Evolutionary conservation across 1,140 invertebrate species (phyloP).

Genomic region (Tetragnatha versicolor): DNA sequence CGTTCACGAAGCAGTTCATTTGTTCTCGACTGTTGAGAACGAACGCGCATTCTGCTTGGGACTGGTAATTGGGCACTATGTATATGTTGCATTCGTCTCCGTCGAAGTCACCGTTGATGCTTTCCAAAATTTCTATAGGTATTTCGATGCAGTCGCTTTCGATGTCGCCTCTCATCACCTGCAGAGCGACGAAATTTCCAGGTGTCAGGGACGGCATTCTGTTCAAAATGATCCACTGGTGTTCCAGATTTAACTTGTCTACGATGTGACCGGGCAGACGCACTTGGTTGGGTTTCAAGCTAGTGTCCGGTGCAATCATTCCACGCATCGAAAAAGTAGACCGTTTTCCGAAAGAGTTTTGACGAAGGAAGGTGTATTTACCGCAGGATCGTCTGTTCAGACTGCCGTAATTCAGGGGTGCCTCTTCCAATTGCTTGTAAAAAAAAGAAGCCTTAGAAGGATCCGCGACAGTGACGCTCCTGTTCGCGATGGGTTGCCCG

Average conservation of each 20-base stretch:
- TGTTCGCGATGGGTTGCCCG: neutral
- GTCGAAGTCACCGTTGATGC: conserved; percentile 24
- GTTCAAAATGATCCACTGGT: conserved; percentile 18
- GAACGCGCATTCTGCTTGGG: conserved; percentile 9
- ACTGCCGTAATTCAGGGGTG: conserved; percentile 17
- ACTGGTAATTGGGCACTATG: neutral
- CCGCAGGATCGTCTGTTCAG: conserved; percentile 4
- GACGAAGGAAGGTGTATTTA: conserved; percentile 17
- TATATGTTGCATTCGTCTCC: conserved; percentile 30
- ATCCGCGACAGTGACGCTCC: neutral
- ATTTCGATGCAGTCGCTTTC: conserved; percentile 6
- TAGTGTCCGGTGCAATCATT: conserved; percentile 23
- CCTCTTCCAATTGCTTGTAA: conserved; percentile 26
- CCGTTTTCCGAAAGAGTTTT: conserved; percentile 35
- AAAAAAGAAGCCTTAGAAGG: neutral
- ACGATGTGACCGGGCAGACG: neutral
- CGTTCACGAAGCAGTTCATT: neutral
- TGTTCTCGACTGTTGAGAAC: neutral
- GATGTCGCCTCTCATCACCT: neutral
- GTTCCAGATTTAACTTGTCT: neutral
- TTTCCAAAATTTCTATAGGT: conserved; percentile 8
- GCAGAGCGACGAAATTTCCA: conserved; percentile 14
- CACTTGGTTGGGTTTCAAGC: conserved; percentile 12
- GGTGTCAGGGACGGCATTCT: conserved; percentile 21
- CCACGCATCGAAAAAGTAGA: conserved; percentile 16